Percentiles rank a stretch among this genome's conserved stretches.
phyloP scores from a whole-genome alignment of 2,797 vertebrate species.

The Gymnothorax javanicus region DNA sequence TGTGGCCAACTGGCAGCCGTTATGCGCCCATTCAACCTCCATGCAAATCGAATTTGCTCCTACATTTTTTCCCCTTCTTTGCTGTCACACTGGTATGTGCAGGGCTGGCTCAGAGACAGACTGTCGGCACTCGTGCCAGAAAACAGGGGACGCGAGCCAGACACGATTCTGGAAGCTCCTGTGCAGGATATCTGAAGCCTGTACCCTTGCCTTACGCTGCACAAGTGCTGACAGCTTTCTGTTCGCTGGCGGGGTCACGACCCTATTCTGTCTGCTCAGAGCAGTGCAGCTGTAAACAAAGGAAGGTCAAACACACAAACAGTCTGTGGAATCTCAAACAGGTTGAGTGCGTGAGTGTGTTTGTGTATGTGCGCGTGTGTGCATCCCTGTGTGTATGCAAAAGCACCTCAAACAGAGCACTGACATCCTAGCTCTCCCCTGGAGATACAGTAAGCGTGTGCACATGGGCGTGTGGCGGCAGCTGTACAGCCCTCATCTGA shows the following conservation, averaged over 20 bases:
- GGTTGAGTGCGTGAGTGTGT: conserved; percentile 5
- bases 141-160: neutral
- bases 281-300: neutral
- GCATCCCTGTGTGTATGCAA: conserved; percentile 15
- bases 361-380: neutral
- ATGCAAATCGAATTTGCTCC: neutral
- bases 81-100: neutral
- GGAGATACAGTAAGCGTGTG: neutral
- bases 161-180: neutral
- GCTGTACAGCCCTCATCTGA: neutral
- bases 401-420: neutral
- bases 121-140: neutral
- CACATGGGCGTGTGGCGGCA: neutral
- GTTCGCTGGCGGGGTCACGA: neutral
- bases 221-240: neutral
- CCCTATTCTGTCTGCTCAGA: neutral
- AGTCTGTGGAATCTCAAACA: neutral
- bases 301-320: conserved; percentile 4
- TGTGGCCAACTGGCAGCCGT: neutral
- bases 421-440: conserved; percentile 19
- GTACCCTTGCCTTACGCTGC: neutral
- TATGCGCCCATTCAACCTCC: neutral
- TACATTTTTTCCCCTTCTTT: neutral
- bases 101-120: neutral
- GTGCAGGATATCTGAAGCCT: neutral